Evolutionary conservation across 2,888 invertebrate species (phyloP).

Genomic region (Pollenia amentaria): DNA sequence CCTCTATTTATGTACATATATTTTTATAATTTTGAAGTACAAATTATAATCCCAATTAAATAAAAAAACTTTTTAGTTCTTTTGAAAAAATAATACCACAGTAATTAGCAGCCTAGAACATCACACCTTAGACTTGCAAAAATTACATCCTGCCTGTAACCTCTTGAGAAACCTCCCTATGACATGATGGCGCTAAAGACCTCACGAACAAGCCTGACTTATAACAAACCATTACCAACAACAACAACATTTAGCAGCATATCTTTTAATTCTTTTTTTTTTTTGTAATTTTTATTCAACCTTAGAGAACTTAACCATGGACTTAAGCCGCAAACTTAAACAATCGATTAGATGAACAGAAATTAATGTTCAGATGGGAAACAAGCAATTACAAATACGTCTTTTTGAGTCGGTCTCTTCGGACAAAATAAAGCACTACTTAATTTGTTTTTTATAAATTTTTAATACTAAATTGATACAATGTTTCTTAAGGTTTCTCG

Average conservation of each 20-base stretch:
- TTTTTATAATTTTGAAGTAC: too few species aligned
- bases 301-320: slow-evolving; percentile 17
- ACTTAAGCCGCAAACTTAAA: slow-evolving; percentile 52
- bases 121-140: slow-evolving; percentile 50
- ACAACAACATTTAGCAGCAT: slow-evolving; percentile 23
- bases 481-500: too few species aligned
- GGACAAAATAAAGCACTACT: slow-evolving; percentile 17
- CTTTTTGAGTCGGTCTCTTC: background rate
- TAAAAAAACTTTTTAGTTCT: slow-evolving; percentile 15
- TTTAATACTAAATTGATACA: too few species aligned
- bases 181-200: slow-evolving; percentile 66
- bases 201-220: slow-evolving; percentile 53
- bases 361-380: slow-evolving; percentile 63
- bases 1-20: too few species aligned
- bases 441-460: background rate
- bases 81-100: slow-evolving; percentile 1
- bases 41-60: background rate
- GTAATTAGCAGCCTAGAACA: slow-evolving; percentile 45
- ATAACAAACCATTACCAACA: slow-evolving; percentile 11
- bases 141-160: slow-evolving; percentile 34
- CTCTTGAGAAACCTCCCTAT: slow-evolving; percentile 25
- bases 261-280: background rate
- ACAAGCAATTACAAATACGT: slow-evolving; percentile 48
- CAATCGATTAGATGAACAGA: slow-evolving; percentile 72
- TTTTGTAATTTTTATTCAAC: background rate